A percentile compares a stretch with the other conserved stretches of the same genome.
Conservation (phyloP, 2,888 invertebrate species). For the Erebia palarica region DNA sequence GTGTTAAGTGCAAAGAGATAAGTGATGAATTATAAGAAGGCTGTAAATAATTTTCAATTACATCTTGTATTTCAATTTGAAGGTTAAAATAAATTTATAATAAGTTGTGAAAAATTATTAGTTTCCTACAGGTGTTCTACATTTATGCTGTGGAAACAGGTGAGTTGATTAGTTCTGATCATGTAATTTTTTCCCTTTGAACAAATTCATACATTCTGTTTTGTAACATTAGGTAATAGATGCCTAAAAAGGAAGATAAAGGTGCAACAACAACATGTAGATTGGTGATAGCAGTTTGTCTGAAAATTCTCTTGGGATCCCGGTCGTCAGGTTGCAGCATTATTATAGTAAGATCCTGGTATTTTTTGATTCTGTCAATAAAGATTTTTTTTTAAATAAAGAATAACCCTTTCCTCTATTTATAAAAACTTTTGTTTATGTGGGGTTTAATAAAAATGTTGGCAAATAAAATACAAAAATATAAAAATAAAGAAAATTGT, state of each 20-base stretch:
- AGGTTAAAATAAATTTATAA: conserved; percentile 68
- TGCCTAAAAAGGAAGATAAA: conserved; percentile 24
- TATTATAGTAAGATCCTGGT: conserved; percentile 79
- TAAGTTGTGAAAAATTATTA: conserved; percentile 60
- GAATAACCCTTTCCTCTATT: conserved; percentile 49
- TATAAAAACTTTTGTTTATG: conserved; percentile 46
- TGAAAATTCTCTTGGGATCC: conserved; percentile 28
- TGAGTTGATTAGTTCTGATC: conserved; percentile 65
- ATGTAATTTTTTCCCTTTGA: conserved; percentile 48
- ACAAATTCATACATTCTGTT: conserved; percentile 47
- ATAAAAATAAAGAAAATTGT: conserved; percentile 36
- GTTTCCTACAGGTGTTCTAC: conserved; percentile 55
- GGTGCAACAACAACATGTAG: conserved; percentile 9
- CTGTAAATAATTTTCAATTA: conserved; percentile 77
- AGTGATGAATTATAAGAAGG: conserved; percentile 65
- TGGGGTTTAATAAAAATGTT: conserved; percentile 47
- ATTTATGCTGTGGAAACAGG: conserved; percentile 50
- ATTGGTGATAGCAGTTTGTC: conserved; percentile 30
- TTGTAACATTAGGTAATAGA: conserved; percentile 66
- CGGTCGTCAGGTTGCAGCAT: conserved; percentile 48
- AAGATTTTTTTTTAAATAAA: conserved; percentile 49
- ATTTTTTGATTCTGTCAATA: conserved; percentile 77
- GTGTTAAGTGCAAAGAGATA: conserved; percentile 60
- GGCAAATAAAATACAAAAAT: conserved; percentile 39
- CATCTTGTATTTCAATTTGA: conserved; percentile 70